These are phyloP conservation scores for Psix sp. DNA, from an alignment of 1,140 invertebrate genomes.

Conservation along the genomic window DNA sequence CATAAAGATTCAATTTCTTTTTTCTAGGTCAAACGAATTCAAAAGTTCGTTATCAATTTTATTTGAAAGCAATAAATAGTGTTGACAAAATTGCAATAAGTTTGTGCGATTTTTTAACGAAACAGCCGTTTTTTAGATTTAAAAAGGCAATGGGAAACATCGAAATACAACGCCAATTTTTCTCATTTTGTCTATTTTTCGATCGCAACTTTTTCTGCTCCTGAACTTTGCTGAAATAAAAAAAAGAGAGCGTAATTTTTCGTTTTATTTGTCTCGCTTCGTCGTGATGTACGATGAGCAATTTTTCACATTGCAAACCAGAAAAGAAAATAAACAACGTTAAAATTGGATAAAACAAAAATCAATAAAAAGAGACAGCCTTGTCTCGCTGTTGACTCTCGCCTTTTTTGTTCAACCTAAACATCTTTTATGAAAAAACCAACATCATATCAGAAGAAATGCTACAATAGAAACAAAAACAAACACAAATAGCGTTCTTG, in stretches of 20 bases:
- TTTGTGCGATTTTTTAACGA: too few species aligned
- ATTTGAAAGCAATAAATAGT: too few species aligned
- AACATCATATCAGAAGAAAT: slow-evolving; percentile 31
- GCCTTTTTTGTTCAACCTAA: slow-evolving; percentile 43
- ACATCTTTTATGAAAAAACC: slow-evolving; percentile 45
- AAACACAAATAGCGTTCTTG: slow-evolving; percentile 21
- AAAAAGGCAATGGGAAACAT: too few species aligned
- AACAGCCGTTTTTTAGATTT: too few species aligned
- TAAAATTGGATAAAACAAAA: slow-evolving; percentile 35
- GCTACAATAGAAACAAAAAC: slow-evolving; percentile 21
- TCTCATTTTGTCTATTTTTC: too few species aligned
- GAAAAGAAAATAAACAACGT: slow-evolving; percentile 26
- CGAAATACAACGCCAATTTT: too few species aligned
- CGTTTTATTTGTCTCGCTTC: slow-evolving; percentile 20
- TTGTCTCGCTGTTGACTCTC: slow-evolving; percentile 30
- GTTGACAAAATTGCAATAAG: too few species aligned
- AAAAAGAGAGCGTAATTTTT: slow-evolving; percentile 3
- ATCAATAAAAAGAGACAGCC: slow-evolving; percentile 23
- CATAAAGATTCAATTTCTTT: too few species aligned
- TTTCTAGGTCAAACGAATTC: too few species aligned
- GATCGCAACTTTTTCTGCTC: too few species aligned
- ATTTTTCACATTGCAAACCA: slow-evolving; percentile 25
- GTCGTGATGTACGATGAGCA: slow-evolving; percentile 15
- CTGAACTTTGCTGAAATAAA: too few species aligned
- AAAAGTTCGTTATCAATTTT: too few species aligned